Evolutionary conservation across 2,888 invertebrate genomes (phyloP).

Genomic region (Pherbina coryleti): DNA sequence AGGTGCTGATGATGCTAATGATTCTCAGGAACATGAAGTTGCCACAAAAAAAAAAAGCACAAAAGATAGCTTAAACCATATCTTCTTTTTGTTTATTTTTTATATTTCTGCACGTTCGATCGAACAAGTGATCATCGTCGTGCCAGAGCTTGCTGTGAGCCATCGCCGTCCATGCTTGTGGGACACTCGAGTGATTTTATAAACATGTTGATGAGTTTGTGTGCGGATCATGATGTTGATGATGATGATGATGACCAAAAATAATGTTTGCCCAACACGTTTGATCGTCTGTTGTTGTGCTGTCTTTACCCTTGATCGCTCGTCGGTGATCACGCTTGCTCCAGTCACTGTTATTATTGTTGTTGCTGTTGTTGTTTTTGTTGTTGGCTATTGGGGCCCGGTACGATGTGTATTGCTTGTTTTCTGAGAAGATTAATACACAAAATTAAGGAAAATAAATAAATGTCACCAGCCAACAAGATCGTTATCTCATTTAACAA

Average conservation of each 20-base stretch:
- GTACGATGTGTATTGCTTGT: constrained; percentile 18
- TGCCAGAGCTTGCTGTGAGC: background rate
- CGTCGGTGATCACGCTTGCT: constrained; percentile 10
- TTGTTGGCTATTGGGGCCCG: background rate
- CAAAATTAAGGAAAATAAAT: constrained; percentile 71
- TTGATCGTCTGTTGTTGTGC: constrained; percentile 7
- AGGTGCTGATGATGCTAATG: constrained; percentile 39
- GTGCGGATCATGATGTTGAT: constrained; percentile 25
- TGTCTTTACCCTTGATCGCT: background rate
- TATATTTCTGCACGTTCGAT: background rate
- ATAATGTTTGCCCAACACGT: constrained; percentile 37
- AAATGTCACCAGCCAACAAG: constrained; percentile 70
- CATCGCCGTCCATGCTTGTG: background rate
- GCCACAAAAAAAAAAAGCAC: constrained; percentile 5
- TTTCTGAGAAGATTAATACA: constrained; percentile 70
- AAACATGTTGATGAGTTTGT: constrained; percentile 19
- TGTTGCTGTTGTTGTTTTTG: background rate
- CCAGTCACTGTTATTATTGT: background rate
- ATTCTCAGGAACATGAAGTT: constrained; percentile 16
- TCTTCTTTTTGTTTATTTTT: background rate
- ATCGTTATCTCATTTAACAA: constrained; percentile 71
- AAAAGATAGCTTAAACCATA: background rate
- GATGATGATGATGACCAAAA: constrained; percentile 36
- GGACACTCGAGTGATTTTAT: constrained; percentile 11
- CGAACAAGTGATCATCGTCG: constrained; percentile 16